phyloP scores from a whole-genome alignment of 1,140 invertebrate genomes.

The Parapsyche elsis region DNA sequence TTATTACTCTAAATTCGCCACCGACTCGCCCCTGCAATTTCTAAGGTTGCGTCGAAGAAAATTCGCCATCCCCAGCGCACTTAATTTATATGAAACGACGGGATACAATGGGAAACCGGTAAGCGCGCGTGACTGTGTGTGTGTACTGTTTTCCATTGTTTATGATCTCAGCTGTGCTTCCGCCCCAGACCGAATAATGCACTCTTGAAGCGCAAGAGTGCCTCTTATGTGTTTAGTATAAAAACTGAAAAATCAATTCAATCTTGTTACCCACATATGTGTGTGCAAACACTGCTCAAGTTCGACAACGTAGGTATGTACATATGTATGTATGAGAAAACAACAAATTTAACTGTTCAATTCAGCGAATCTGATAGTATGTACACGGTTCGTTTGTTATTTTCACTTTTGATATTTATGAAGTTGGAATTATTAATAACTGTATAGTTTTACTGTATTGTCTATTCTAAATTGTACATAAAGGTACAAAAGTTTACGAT shows the following conservation, averaged over 20 bases:
- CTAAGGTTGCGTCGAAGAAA: background rate
- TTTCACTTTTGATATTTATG: too few relatives aligned
- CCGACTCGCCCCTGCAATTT: background rate
- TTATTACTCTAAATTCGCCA: background rate
- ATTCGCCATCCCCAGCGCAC: background rate
- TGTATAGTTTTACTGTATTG: too few relatives aligned
- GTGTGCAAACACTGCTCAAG: too few relatives aligned
- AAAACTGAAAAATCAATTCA: slow-evolving; percentile 16
- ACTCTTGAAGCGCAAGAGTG: slow-evolving; percentile 30
- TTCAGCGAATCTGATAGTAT: too few relatives aligned
- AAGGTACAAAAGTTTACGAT: too few relatives aligned
- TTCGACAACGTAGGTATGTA: background rate
- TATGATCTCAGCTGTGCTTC: slow-evolving; percentile 33
- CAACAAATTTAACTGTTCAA: too few relatives aligned
- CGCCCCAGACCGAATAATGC: slow-evolving; percentile 32
- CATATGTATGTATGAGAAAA: too few relatives aligned
- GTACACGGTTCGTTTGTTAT: too few relatives aligned
- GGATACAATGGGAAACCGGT: background rate
- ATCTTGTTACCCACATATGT: background rate
- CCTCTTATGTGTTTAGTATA: background rate
- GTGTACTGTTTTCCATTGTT: slow-evolving; percentile 15
- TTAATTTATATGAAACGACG: slow-evolving; percentile 21
- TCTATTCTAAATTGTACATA: too few relatives aligned
- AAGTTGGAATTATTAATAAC: too few relatives aligned
- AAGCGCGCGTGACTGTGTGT: background rate